Evolutionary conservation across 2,888 invertebrate genomes (phyloP), one percentile per base, ranked within the genome.

Genomic region (Phyto melanocephala): DNA sequence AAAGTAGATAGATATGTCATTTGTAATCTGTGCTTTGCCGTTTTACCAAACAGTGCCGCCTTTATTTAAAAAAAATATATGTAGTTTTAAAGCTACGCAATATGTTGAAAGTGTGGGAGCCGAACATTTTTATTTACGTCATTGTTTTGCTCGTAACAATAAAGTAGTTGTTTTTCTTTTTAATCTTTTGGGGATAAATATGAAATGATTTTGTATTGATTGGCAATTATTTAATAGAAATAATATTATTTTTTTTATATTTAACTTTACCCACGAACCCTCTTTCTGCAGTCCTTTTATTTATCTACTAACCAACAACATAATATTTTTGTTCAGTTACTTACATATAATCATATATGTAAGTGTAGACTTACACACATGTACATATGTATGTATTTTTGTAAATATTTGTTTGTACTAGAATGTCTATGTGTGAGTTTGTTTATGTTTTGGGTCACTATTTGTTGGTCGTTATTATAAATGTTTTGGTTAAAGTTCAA

Each of bases 301-400:
- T 42, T 37, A 28, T 40, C 33, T 45, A 42, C 42, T 3, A n/a
- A 5, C 6, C 6, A 28, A 28, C 6, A 28, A 28, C 28, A 28
- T 28, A 5, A 28, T 28, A 28, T 28, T 28, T n/a, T 28, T 28
- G 28, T 28, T 28, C 28, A 28, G 28, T 28, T 37, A 22, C 17
- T 42, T 10, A 22, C 33, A 22, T 74, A 47, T 56, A 28, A 28
- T 54, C n/a, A 17, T 37, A 13, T 62, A 60, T 75, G 79, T 79
- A 79, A 82, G 78, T 79, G 58, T 35, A 65, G 75, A 79, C 79
- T 75, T 75, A 82, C 79, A 60, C 65, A 71, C 45, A 24, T 54
- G 42, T 68, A 10, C 54, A 63, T 68, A 47, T 63, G 11, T 74
- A 68, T 68, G 67, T 8, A 82, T 79, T 52, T 71, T 75, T 54